Percentiles rank a stretch among this genome's conserved stretches.
Evolutionary conservation across 2,888 invertebrate species (phyloP).

Genomic region (Pollenia labialis): DNA sequence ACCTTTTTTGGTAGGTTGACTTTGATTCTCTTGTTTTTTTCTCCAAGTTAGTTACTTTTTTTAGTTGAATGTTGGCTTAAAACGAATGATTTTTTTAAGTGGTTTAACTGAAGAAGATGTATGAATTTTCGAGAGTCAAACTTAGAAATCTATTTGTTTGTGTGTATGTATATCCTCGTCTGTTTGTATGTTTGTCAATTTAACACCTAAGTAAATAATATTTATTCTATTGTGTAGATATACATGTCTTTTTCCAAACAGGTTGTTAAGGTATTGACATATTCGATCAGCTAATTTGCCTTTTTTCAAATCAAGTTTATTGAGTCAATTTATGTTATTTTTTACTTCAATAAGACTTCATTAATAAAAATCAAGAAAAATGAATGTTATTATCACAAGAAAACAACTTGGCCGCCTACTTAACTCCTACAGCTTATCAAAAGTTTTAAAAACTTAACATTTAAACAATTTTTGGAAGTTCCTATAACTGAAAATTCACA

Average conservation of each 20-base stretch:
- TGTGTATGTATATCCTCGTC: not conserved
- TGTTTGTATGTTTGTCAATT: conserved; percentile 49
- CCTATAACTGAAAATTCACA: not conserved
- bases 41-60: conserved; percentile 22
- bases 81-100: conserved; percentile 13
- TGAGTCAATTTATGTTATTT: conserved; percentile 52
- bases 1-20: conserved; percentile 68
- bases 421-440: conserved; percentile 55
- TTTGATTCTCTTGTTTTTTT: conserved; percentile 47
- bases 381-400: not conserved
- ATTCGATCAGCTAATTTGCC: conserved; percentile 27
- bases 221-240: conserved; percentile 4
- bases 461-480: not conserved
- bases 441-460: not conserved
- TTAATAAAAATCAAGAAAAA: conserved; percentile 21
- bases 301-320: conserved; percentile 59
- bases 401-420: conserved; percentile 65
- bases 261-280: conserved; percentile 54
- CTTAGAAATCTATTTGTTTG: conserved; percentile 42
- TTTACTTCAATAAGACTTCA: conserved; percentile 21
- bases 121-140: conserved; percentile 33
- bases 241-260: conserved; percentile 46
- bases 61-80: conserved; percentile 14
- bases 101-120: conserved; percentile 51
- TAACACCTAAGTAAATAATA: conserved; percentile 60